Conservation (phyloP, 2,113 vertebrate genomes). For the Odocoileus virginianus region DNA sequence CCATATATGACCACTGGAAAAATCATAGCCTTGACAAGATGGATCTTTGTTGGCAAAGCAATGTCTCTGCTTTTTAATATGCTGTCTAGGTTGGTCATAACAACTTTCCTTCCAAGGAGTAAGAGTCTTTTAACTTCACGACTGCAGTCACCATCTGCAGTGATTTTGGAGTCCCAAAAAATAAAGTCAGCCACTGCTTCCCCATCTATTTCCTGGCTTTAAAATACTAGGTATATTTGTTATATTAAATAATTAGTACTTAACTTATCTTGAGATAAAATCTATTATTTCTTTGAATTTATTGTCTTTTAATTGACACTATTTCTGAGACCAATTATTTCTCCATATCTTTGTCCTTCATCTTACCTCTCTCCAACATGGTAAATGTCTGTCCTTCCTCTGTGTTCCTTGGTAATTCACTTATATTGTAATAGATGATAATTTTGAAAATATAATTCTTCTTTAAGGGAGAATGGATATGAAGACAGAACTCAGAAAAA, state of each 20-base stretch:
- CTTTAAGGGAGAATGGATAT: background rate
- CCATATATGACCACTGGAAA: background rate
- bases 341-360: background rate
- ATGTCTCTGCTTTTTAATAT: background rate
- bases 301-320: background rate
- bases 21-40: background rate
- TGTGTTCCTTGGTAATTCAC: background rate
- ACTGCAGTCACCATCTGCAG: background rate
- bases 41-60: background rate
- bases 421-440: background rate
- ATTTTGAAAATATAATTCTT: constrained; percentile 17
- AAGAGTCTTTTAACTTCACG: background rate
- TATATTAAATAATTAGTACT: background rate
- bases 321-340: background rate
- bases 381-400: background rate
- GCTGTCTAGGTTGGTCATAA: background rate
- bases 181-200: background rate
- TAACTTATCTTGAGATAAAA: background rate
- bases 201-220: background rate
- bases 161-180: background rate
- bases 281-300: background rate
- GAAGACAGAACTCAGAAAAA: background rate
- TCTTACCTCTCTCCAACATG: background rate
- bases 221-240: background rate
- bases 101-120: background rate